Evolutionary conservation across 2,113 vertebrate genomes (phyloP).

Genomic region (Probosciger aterrimus): DNA sequence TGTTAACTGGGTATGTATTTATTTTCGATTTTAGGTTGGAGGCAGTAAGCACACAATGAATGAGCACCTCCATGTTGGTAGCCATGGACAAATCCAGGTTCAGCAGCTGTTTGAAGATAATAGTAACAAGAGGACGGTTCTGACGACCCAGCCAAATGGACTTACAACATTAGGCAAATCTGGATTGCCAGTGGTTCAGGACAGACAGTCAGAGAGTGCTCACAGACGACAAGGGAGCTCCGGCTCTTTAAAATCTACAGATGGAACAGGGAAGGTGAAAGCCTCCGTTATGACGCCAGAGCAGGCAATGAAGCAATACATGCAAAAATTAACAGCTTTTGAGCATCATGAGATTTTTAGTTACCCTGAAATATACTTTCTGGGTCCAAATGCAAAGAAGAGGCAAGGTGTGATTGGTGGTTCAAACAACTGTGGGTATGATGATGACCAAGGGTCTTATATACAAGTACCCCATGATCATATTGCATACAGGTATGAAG

Average conservation of each 20-base stretch:
- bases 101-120: conserved; percentile 94
- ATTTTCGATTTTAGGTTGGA: conserved; percentile 79
- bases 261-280: conserved; percentile 82
- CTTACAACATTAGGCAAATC: conserved; percentile 81
- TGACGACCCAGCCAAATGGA: conserved; percentile 92
- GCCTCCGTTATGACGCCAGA: conserved; percentile 81
- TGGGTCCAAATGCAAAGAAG: conserved; percentile 95
- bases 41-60: conserved; percentile 87
- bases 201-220: conserved; percentile 80
- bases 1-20: conserved; percentile 55
- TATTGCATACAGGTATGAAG: conserved; percentile 93
- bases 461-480: conserved; percentile 97
- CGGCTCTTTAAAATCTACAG: conserved; percentile 85
- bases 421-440: conserved; percentile 92
- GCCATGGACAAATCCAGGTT: conserved; percentile 87
- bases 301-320: conserved; percentile 96
- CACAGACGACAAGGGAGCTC: conserved; percentile 88
- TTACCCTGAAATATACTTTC: conserved; percentile 91
- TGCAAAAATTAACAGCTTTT: conserved; percentile 91
- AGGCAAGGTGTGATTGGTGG: conserved; percentile 89
- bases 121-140: conserved; percentile 89
- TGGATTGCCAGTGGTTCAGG: conserved; percentile 79
- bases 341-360: conserved; percentile 96
- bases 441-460: conserved; percentile 97
- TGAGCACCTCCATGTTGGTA: conserved; percentile 80